phyloP scores from a whole-genome alignment of 2,113 vertebrate genomes.

The Eudorcas thomsonii region DNA sequence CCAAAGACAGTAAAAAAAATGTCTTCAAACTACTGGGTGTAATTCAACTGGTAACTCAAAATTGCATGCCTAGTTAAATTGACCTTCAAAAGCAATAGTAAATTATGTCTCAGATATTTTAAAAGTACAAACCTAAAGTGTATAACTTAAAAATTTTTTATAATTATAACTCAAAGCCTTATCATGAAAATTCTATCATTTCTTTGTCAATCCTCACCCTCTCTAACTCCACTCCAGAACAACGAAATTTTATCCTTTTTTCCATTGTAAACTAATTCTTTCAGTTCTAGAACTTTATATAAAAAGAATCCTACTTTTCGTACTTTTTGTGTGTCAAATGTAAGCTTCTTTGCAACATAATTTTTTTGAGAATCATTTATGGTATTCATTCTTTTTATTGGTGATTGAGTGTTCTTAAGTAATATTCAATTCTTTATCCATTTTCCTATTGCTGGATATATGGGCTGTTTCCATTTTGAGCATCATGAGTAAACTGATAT shows the following conservation, averaged over 20 bases:
- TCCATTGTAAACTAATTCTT: background rate
- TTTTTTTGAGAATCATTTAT: background rate
- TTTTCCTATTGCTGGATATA: background rate
- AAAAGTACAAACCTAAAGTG: background rate
- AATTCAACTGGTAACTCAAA: no score
- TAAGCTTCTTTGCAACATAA: background rate
- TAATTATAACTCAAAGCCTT: background rate
- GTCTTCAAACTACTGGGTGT: no score
- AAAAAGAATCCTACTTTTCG: background rate
- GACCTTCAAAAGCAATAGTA: background rate
- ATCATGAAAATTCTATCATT: background rate
- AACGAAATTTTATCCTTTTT: background rate
- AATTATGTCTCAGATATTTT: background rate
- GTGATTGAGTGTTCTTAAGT: background rate
- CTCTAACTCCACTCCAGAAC: background rate
- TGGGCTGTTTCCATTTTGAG: background rate
- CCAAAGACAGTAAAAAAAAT: background rate
- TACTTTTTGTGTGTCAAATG: background rate
- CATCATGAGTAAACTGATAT: background rate
- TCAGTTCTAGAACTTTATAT: background rate
- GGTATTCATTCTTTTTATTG: background rate
- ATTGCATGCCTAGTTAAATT: background rate
- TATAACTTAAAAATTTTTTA: background rate
- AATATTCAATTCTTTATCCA: background rate
- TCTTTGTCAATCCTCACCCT: background rate